A percentile compares a stretch with the other conserved stretches of the same genome.
These are phyloP conservation scores for Columba janthina DNA, from an alignment of 2,113 vertebrate species.

Conservation along the genomic window DNA sequence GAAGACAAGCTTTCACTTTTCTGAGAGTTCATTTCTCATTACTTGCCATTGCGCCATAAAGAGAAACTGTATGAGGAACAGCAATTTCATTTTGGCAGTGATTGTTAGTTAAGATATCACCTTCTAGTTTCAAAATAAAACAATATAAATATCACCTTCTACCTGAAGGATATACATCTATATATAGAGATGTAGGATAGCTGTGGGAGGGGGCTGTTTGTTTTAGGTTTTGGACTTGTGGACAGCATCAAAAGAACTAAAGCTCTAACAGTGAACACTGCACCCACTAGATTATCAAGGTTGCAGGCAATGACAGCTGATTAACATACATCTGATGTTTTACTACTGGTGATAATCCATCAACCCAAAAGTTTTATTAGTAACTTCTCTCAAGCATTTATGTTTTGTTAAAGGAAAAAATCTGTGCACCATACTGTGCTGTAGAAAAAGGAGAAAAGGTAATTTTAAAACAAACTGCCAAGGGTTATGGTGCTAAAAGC, in stretches of 20 bases:
- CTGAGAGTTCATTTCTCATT: not conserved
- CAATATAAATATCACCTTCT: not conserved
- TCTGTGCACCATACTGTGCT: not conserved
- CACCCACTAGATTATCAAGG: not conserved
- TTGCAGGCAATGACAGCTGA: not conserved
- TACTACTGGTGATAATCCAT: not conserved
- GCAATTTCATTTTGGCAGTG: not conserved
- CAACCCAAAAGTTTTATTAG: not conserved
- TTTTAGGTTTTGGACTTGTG: not conserved
- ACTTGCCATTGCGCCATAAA: not conserved
- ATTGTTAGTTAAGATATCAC: not conserved
- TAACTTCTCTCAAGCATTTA: not conserved
- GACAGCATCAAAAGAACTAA: not conserved
- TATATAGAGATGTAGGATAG: not conserved
- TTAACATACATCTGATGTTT: not conserved
- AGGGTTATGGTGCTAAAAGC: not conserved
- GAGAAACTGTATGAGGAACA: not conserved
- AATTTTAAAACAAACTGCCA: constrained; percentile 23
- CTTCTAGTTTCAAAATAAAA: not conserved
- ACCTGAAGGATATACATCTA: not conserved
- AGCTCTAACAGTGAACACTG: not conserved
- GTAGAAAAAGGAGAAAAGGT: not conserved
- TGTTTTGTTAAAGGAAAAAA: not conserved
- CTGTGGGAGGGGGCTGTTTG: not conserved
- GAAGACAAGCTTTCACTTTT: not conserved